Evolutionary conservation across 2,113 vertebrate species (phyloP).

Genomic region (Pseudopipra pipra): DNA sequence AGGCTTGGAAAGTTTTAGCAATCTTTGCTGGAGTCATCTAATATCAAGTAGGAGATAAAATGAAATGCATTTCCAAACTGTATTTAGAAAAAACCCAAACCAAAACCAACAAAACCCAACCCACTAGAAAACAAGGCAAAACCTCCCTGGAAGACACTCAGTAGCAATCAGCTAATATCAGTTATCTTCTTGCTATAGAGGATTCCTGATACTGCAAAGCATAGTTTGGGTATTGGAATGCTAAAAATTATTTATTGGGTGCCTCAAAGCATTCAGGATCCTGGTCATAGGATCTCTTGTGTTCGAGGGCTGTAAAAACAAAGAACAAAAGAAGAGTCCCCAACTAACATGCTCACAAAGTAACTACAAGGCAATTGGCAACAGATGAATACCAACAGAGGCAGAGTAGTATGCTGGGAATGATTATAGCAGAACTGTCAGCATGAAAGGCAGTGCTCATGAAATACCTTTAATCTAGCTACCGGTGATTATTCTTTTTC

Average conservation of each 20-base stretch:
- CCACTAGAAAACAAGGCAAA: neutral
- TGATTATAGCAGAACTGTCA: constrained; percentile 45
- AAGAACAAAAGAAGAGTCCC: constrained; percentile 33
- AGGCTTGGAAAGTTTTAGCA: neutral
- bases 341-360: neutral
- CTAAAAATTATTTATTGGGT: constrained; percentile 15
- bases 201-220: neutral
- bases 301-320: neutral
- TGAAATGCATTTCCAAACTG: neutral
- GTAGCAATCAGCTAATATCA: neutral
- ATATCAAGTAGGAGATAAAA: neutral
- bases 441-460: constrained; percentile 31
- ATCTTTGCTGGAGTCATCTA: neutral
- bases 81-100: neutral
- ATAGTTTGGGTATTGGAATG: neutral
- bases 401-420: constrained; percentile 42
- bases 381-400: constrained; percentile 27
- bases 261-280: neutral
- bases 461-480: constrained; percentile 44
- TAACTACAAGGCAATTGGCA: constrained; percentile 59
- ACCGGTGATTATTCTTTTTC: constrained; percentile 26
- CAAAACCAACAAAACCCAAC: rapidly evolving
- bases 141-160: neutral
- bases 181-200: neutral
- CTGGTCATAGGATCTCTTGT: neutral